Percentiles rank a stretch among this genome's conserved stretches.
These are phyloP conservation scores for Diarsia rubi DNA, from an alignment of 2,888 invertebrate species.

Conservation along the genomic window DNA sequence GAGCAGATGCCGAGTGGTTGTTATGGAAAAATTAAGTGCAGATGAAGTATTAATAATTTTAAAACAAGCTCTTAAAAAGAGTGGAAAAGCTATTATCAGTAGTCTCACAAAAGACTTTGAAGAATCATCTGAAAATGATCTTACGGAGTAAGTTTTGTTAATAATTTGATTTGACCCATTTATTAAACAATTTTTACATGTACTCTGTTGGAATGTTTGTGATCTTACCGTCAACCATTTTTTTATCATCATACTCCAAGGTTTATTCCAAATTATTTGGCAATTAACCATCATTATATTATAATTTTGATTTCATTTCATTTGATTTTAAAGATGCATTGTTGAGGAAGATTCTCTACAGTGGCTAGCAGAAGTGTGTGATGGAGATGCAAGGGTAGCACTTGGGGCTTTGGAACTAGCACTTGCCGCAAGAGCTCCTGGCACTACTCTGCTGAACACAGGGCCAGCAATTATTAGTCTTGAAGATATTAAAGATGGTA, in stretches of 20 bases:
- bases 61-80: constrained; percentile 88
- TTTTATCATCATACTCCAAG: background rate
- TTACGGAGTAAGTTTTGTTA: constrained; percentile 71
- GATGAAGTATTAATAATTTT: constrained; percentile 92
- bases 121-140: constrained; percentile 57
- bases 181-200: background rate
- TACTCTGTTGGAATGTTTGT: background rate
- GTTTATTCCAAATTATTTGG: background rate
- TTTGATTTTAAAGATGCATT: constrained; percentile 73
- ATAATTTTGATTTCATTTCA: background rate
- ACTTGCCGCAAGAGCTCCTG: constrained; percentile 88
- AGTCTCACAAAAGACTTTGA: constrained; percentile 69
- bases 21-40: constrained; percentile 93
- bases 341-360: constrained; percentile 91
- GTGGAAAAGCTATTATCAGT: constrained; percentile 75
- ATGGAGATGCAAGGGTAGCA: constrained; percentile 95
- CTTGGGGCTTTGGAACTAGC: constrained; percentile 94
- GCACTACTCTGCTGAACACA: constrained; percentile 66
- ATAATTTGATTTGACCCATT: background rate
- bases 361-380: constrained; percentile 94
- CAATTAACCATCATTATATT: background rate
- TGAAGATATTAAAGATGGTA: constrained; percentile 93
- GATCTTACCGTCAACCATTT: too few relatives aligned
- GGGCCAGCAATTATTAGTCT: constrained; percentile 90
- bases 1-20: constrained; percentile 94